Conservation (phyloP, 2,113 vertebrate genomes). For the Rhineura floridana region DNA sequence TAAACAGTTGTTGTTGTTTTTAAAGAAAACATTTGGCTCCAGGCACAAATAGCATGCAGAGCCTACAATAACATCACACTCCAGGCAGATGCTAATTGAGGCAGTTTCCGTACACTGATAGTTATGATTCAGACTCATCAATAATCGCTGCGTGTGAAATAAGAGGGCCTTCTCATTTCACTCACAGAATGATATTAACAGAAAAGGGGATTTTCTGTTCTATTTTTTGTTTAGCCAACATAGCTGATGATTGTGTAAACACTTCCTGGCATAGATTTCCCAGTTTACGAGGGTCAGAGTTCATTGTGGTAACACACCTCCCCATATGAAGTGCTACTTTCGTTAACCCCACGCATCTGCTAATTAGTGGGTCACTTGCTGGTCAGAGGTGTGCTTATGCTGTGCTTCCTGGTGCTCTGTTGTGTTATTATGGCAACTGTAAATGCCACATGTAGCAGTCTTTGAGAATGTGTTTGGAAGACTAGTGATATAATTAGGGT, state of each 20-base stretch:
- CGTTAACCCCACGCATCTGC: slow-evolving; percentile 68
- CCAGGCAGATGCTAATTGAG: slow-evolving; percentile 4
- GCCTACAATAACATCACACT: background rate
- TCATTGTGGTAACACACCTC: slow-evolving; percentile 30
- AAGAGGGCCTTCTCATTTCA: slow-evolving; percentile 44
- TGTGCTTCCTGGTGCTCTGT: slow-evolving; percentile 56
- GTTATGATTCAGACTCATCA: slow-evolving; percentile 20
- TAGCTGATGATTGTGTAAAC: slow-evolving; percentile 60
- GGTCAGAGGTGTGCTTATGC: slow-evolving; percentile 69
- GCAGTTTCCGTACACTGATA: slow-evolving; percentile 21
- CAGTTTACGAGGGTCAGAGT: slow-evolving; percentile 64
- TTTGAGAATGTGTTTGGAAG: slow-evolving; percentile 72
- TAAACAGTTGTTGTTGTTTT: background rate
- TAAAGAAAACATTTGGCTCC: background rate
- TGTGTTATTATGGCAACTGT: slow-evolving; percentile 66
- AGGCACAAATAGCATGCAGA: background rate
- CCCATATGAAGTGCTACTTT: slow-evolving; percentile 42
- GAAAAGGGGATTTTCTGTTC: slow-evolving; percentile 29
- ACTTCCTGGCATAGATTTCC: slow-evolving; percentile 72
- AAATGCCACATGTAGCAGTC: slow-evolving; percentile 69
- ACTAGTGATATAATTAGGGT: slow-evolving; percentile 72
- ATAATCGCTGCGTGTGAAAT: slow-evolving; percentile 26
- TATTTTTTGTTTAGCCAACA: slow-evolving; percentile 53
- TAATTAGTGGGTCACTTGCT: slow-evolving; percentile 79
- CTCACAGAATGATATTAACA: slow-evolving; percentile 2